phyloP scores from a whole-genome alignment of 2,888 invertebrate species.

The Dermolepida albohirtum region DNA sequence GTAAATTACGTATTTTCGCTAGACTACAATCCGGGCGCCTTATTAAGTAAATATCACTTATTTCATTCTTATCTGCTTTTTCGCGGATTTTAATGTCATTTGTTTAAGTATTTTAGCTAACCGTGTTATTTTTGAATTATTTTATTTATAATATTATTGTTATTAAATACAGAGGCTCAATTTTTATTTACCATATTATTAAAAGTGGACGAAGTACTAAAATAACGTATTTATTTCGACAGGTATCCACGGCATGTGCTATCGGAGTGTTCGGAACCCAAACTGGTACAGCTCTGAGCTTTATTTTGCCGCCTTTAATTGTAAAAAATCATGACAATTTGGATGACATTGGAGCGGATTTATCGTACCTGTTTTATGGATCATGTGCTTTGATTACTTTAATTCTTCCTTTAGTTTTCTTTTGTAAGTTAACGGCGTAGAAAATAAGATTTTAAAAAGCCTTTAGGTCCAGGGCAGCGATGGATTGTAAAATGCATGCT shows the following conservation, averaged over 20 bases:
- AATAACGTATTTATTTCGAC: too few species aligned
- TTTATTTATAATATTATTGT: neutral
- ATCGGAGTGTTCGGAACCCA: conserved; percentile 81
- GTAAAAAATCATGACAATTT: conserved; percentile 59
- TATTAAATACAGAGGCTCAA: too few species aligned
- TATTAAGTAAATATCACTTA: too few species aligned
- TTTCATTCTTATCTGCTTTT: too few species aligned
- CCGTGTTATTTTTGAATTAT: neutral
- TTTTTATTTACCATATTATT: too few species aligned
- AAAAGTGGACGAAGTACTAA: too few species aligned
- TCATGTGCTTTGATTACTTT: conserved; percentile 69
- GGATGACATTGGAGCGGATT: conserved; percentile 59
- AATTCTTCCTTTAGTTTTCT: conserved; percentile 55
- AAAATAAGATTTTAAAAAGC: too few species aligned
- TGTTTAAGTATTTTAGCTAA: neutral
- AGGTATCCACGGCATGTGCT: conserved; percentile 83
- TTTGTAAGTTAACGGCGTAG: conserved; percentile 46
- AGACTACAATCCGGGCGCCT: too few species aligned
- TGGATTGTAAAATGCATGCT: too few species aligned
- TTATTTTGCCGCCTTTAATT: conserved; percentile 74
- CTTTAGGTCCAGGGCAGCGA: too few species aligned
- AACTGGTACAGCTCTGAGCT: conserved; percentile 77
- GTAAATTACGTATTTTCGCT: too few species aligned
- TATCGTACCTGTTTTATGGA: conserved; percentile 69
- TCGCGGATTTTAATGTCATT: too few species aligned